Evolutionary conservation across 2,888 invertebrate species (phyloP).

Genomic region (Amorpha juglandis): DNA sequence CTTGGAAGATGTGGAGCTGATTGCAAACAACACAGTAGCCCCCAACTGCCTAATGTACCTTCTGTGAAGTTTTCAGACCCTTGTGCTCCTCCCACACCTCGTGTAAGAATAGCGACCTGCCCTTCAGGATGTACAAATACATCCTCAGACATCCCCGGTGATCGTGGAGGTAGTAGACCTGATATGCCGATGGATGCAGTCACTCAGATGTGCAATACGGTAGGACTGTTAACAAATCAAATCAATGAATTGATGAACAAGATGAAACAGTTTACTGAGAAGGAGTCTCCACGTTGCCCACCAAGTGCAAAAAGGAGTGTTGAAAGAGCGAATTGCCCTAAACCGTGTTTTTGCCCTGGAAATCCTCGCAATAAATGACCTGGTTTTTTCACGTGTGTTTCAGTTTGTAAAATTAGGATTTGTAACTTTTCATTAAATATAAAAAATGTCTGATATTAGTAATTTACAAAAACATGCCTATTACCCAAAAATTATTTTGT

Average conservation of each 20-base stretch:
- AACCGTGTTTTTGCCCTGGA: slow-evolving; percentile 61
- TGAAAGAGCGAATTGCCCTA: slow-evolving; percentile 41
- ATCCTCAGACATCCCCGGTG: slow-evolving; percentile 43
- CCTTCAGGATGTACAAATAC: slow-evolving; percentile 37
- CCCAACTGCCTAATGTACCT: slow-evolving; percentile 32
- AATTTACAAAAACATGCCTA: too few relatives aligned
- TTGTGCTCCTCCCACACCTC: neutral
- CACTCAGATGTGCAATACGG: slow-evolving; percentile 56
- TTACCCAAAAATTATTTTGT: too few relatives aligned
- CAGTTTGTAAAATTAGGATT: too few relatives aligned
- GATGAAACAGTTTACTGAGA: slow-evolving; percentile 42
- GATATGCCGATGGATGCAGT: slow-evolving; percentile 35
- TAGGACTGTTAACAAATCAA: slow-evolving; percentile 51
- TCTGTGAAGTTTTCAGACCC: neutral
- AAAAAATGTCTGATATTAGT: too few relatives aligned
- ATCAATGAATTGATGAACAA: slow-evolving; percentile 49
- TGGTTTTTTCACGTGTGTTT: neutral
- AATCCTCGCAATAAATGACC: slow-evolving; percentile 43
- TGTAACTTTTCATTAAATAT: too few relatives aligned
- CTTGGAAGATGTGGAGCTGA: slow-evolving; percentile 48
- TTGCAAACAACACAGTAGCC: slow-evolving; percentile 48
- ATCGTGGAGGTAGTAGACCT: slow-evolving; percentile 31
- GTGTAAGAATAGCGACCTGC: slow-evolving; percentile 24
- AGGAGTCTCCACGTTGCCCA: slow-evolving; percentile 14
- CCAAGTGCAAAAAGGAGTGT: neutral